Evolutionary conservation across 2,888 invertebrate genomes (phyloP), one percentile per base, ranked within the genome.

Genomic region (Scaptomyza reducta): DNA sequence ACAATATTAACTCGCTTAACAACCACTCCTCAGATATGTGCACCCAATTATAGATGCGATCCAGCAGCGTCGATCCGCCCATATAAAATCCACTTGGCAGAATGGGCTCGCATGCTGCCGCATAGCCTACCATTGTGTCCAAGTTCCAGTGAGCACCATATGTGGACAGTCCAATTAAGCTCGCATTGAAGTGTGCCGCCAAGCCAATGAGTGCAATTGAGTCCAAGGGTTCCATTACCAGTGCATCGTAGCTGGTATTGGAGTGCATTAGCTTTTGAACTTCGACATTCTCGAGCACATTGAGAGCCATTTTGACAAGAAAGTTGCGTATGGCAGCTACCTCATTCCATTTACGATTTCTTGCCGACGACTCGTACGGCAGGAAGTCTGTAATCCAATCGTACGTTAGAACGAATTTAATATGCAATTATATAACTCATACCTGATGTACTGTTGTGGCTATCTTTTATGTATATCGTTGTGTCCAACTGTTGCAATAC

Each of bases 191-290:
- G 31, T 79, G 79, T 7, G 74, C 74, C 4, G 74, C 82, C n/a
- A 90, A 22, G 0, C 91, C 92, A 42, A 80, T 79, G 2, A 91
- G 72, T 5, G 90, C 89, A 59, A 91, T 90, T 44, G 79, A 83
- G 6, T 87, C 61, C 33, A 89, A 88, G 0, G 89, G 70, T 29
- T 91, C 90, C 31, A 89, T 40, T 0, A 92, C 62, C 0, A 92
- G 74, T 3, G 90, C 50, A 68, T 92, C 91, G 14, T 83, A 91
- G 16, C 77, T 75, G 13, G 71, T 51, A 13, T 90, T 82, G 0
- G 91, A 90, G 1, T 56, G 22, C 31, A 90, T 50, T 2, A 90
- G 46, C 2, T 73, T 27, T 25, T 85, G 70, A 1, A 90, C 77
- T 3, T 69, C 53, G 0, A 5, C 3, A 29, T 78, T 70, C 10